Conservation (phyloP, 2,888 invertebrate genomes). For the Nomada hirtipes region DNA sequence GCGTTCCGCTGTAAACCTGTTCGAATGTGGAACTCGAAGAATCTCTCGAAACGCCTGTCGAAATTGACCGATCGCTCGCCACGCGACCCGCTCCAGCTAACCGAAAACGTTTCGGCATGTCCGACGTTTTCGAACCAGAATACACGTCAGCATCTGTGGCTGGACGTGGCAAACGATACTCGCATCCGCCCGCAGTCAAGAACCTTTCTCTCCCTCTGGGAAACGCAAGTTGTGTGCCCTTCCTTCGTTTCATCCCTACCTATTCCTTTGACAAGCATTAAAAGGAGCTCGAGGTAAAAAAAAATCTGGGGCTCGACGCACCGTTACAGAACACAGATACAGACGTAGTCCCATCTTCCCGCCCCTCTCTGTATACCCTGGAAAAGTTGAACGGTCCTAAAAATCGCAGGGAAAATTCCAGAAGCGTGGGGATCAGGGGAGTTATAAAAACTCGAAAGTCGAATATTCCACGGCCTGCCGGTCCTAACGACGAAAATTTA, state of each 20-base stretch:
- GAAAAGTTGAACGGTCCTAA: neutral
- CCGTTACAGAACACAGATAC: slow-evolving; percentile 53
- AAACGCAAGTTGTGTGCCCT: slow-evolving; percentile 14
- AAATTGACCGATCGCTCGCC: neutral
- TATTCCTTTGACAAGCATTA: neutral
- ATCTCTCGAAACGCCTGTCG: too few species aligned
- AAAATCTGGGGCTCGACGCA: slow-evolving; percentile 16
- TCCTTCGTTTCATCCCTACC: slow-evolving; percentile 22
- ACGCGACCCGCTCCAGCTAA: neutral
- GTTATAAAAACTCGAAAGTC: neutral
- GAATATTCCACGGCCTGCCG: neutral
- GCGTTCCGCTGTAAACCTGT: neutral
- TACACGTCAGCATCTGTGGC: slow-evolving; percentile 32
- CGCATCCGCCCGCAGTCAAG: slow-evolving; percentile 42
- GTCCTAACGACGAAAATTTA: slow-evolving; percentile 39
- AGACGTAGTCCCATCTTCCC: neutral
- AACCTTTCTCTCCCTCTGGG: slow-evolving; percentile 24
- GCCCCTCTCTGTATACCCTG: too few species aligned
- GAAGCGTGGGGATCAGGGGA: neutral
- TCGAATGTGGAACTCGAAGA: neutral
- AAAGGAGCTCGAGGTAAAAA: slow-evolving; percentile 4
- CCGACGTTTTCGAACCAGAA: neutral
- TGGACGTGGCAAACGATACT: slow-evolving; percentile 22
- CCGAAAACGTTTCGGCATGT: slow-evolving; percentile 1
- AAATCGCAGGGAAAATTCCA: slow-evolving; percentile 14